phyloP scores from a whole-genome alignment of 2,113 vertebrate species.

The Anguilla rostrata region DNA sequence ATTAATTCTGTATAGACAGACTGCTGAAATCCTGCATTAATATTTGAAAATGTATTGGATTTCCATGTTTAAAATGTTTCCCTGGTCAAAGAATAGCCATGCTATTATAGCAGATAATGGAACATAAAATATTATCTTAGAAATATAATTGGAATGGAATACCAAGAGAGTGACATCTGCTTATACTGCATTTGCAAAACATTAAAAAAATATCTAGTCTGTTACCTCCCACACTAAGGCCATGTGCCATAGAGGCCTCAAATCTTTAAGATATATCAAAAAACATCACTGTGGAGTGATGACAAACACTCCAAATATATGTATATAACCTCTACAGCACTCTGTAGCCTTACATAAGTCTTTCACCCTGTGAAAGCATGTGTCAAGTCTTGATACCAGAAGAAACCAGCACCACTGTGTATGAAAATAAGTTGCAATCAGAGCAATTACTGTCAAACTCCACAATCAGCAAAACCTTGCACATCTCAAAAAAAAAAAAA shows the following conservation, averaged over 20 bases:
- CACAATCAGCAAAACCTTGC: not conserved
- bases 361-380: not conserved
- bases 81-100: too few species aligned
- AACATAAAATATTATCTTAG: too few species aligned
- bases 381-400: not conserved
- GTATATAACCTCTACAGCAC: not conserved
- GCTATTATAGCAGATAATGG: too few species aligned
- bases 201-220: too few species aligned
- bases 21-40: too few species aligned
- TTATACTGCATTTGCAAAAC: too few species aligned
- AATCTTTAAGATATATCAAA: not conserved
- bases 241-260: not conserved
- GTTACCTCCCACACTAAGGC: not conserved
- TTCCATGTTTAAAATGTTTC: too few species aligned
- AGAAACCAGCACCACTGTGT: not conserved
- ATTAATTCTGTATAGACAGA: too few species aligned
- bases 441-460: not conserved
- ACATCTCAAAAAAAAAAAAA: not conserved
- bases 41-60: too few species aligned
- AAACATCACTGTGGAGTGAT: not conserved
- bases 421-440: not conserved
- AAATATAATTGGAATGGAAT: too few species aligned
- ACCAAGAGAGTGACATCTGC: too few species aligned
- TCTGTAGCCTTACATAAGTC: not conserved
- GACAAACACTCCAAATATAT: not conserved